These are phyloP conservation scores for Kryptolebias ocellatus DNA, from an alignment of 2,797 vertebrate species.

Conservation along the genomic window DNA sequence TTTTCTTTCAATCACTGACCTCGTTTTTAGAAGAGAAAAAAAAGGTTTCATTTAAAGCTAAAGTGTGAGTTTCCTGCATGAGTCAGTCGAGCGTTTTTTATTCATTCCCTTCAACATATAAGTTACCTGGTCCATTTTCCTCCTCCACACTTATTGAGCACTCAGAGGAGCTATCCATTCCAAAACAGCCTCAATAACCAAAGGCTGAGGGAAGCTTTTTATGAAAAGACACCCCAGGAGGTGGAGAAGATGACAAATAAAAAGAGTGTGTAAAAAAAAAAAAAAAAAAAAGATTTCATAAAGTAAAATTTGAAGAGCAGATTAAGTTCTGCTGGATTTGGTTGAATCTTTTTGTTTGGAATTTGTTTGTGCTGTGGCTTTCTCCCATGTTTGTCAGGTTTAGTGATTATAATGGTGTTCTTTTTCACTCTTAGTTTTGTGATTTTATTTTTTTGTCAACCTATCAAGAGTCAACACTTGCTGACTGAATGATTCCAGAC, in stretches of 20 bases:
- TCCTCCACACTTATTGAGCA: neutral
- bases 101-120: neutral
- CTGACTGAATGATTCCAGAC: no score
- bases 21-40: conserved; percentile 1
- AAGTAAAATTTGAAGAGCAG: no score
- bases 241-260: neutral
- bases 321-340: no score
- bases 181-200: conserved; percentile 6
- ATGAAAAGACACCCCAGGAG: neutral
- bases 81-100: conserved; percentile 9
- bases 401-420: no score
- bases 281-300: neutral
- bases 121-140: conserved; percentile 6
- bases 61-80: neutral
- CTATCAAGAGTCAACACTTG: no score
- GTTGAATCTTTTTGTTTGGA: neutral
- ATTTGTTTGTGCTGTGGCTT: no score
- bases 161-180: conserved; percentile 9
- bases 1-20: neutral
- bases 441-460: no score
- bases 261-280: neutral
- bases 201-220: conserved; percentile 12
- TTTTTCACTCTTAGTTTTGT: no score
- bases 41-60: conserved; percentile 1
- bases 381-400: no score